Percentiles rank a stretch among this genome's conserved stretches.
These are phyloP conservation scores for Papilio dardanus DNA, from an alignment of 1,140 invertebrate genomes.

Conservation along the genomic window DNA sequence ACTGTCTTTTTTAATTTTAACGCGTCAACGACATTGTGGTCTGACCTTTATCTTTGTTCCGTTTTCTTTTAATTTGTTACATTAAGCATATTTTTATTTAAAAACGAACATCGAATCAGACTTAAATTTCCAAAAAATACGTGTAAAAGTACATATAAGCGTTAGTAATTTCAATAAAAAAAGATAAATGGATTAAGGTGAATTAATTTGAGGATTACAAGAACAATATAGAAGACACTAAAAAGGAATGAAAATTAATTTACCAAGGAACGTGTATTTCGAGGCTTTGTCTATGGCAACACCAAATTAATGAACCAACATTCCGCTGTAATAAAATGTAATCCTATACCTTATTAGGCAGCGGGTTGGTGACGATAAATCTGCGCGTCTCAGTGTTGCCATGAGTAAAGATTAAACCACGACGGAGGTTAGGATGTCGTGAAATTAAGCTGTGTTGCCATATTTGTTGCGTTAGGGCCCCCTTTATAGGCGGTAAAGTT, in stretches of 20 bases:
- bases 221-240: slow-evolving; percentile 6
- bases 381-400: slow-evolving; percentile 33
- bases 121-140: too few relatives aligned
- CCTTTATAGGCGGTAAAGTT: slow-evolving; percentile 34
- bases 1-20: slow-evolving; percentile 5
- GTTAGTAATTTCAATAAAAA: too few relatives aligned
- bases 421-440: slow-evolving; percentile 35
- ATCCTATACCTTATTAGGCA: slow-evolving; percentile 39
- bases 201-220: not conserved
- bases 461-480: slow-evolving; percentile 33
- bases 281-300: slow-evolving; percentile 10
- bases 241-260: slow-evolving; percentile 29
- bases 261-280: slow-evolving; percentile 20
- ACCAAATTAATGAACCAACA: slow-evolving; percentile 35
- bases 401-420: slow-evolving; percentile 37
- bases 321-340: slow-evolving; percentile 36
- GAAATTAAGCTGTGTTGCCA: slow-evolving; percentile 37
- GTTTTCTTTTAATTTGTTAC: not conserved
- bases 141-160: too few relatives aligned
- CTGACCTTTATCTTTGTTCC: not conserved
- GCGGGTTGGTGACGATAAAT: slow-evolving; percentile 33
- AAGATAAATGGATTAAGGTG: too few relatives aligned
- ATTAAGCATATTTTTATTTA: not conserved
- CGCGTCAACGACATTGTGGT: slow-evolving; percentile 16
- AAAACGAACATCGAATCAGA: not conserved